Conservation (phyloP, 1,140 invertebrate species). For the Zeugodacus cucurbitae region DNA sequence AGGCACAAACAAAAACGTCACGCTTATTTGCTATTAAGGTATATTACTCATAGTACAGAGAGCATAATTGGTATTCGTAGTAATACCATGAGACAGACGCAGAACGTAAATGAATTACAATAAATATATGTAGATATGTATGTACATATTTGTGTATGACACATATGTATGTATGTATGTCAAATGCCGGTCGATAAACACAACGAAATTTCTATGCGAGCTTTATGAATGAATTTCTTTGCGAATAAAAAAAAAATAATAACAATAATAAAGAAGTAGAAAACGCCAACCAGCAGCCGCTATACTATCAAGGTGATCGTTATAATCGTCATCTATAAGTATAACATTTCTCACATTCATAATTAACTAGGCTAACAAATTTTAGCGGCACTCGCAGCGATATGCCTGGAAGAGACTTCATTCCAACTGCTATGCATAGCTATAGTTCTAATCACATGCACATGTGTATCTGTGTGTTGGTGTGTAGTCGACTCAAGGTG, state of each 20-base stretch:
- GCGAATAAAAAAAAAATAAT: background rate
- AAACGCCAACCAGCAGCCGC: too few relatives aligned
- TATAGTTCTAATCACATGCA: background rate
- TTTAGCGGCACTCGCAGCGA: background rate
- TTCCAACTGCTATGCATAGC: background rate
- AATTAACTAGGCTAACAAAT: background rate
- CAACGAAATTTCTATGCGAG: background rate
- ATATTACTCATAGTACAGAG: background rate
- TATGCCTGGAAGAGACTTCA: background rate
- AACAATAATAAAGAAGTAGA: background rate
- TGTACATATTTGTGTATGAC: too few relatives aligned
- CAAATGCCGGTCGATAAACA: background rate
- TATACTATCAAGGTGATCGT: background rate
- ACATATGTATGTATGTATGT: too few relatives aligned
- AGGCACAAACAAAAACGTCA: background rate
- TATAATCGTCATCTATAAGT: background rate
- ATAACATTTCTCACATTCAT: slow-evolving; percentile 2
- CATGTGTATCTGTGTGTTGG: background rate
- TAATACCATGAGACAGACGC: background rate
- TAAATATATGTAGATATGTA: too few relatives aligned
- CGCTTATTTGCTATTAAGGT: background rate
- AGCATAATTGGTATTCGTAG: background rate
- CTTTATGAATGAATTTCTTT: background rate
- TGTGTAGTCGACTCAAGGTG: background rate
- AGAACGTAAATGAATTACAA: background rate